Evolutionary conservation across 2,113 vertebrate species (phyloP).

Genomic region (Cyprinodon tularosa): DNA sequence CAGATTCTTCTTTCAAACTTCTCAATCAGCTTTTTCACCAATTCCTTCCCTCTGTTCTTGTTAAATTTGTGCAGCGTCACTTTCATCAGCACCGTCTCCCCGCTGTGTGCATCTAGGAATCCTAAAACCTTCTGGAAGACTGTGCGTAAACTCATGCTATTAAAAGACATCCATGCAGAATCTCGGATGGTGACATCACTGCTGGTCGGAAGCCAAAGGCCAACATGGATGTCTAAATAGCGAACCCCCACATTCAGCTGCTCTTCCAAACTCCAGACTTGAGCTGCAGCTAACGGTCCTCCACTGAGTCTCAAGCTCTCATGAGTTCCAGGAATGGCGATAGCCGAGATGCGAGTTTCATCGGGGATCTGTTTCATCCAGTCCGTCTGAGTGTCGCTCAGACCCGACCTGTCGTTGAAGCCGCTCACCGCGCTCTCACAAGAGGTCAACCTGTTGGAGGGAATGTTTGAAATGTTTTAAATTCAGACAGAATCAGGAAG

Average conservation of each 20-base stretch:
- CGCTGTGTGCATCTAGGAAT: constrained; percentile 34
- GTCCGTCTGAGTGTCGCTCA: constrained; percentile 20
- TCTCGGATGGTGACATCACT: constrained; percentile 17
- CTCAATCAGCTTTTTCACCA: constrained; percentile 5
- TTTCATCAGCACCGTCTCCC: constrained; percentile 65
- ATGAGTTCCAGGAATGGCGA: constrained; percentile 73
- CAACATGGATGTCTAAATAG: constrained; percentile 62
- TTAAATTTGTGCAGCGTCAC: constrained; percentile 33
- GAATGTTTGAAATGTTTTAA: not conserved
- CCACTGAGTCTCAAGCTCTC: constrained; percentile 52
- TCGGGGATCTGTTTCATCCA: constrained; percentile 69
- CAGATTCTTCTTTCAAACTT: constrained; percentile 34
- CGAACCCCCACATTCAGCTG: constrained; percentile 70
- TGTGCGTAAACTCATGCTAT: constrained; percentile 11
- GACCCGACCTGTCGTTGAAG: constrained; percentile 32
- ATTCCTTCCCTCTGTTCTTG: accelerated
- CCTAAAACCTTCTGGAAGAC: constrained; percentile 32
- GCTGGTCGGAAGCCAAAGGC: not conserved
- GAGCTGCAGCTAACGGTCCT: constrained; percentile 19
- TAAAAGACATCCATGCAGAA: constrained; percentile 12
- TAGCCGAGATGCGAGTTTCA: constrained; percentile 44
- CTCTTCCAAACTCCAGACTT: constrained; percentile 62
- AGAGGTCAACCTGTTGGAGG: constrained; percentile 16
- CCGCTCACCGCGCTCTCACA: constrained; percentile 17
- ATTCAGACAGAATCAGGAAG: not conserved